These are phyloP conservation scores for Aphrophora alni DNA, from an alignment of 2,888 invertebrate genomes.

Conservation along the genomic window DNA sequence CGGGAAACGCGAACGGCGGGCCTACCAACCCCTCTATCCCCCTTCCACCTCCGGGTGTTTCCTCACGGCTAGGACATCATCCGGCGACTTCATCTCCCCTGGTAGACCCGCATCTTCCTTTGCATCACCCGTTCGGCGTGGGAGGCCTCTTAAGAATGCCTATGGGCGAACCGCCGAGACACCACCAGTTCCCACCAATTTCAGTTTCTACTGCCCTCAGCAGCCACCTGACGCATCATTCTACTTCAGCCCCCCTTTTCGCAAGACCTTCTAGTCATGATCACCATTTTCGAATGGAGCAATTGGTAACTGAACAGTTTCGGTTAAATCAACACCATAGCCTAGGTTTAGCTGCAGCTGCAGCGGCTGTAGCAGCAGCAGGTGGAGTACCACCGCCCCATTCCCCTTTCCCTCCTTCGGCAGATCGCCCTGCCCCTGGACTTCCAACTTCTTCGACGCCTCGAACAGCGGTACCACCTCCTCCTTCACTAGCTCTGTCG, in stretches of 20 bases:
- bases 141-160: constrained; percentile 77
- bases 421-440: constrained; percentile 47
- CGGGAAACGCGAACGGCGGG: constrained; percentile 44
- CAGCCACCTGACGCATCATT: constrained; percentile 43
- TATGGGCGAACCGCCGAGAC: constrained; percentile 62
- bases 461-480: constrained; percentile 62
- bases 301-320: constrained; percentile 82
- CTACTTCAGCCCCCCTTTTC: constrained; percentile 62
- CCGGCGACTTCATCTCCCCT: constrained; percentile 64
- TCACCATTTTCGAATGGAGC: constrained; percentile 83
- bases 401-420: constrained; percentile 51
- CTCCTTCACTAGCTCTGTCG: constrained; percentile 65
- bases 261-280: constrained; percentile 75
- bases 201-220: constrained; percentile 65
- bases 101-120: constrained; percentile 73
- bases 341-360: constrained; percentile 73
- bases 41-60: constrained; percentile 48
- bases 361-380: constrained; percentile 69
- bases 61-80: constrained; percentile 49
- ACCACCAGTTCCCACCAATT: constrained; percentile 61
- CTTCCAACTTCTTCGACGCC: constrained; percentile 43
- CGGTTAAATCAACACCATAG: constrained; percentile 67
- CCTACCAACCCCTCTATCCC: constrained; percentile 48
- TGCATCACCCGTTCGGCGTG: constrained; percentile 78
- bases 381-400: constrained; percentile 59